Percentiles rank a stretch among this genome's conserved stretches.
These are phyloP conservation scores for Ictalurus punctatus DNA, from an alignment of 2,113 vertebrate genomes.

Conservation along the genomic window DNA sequence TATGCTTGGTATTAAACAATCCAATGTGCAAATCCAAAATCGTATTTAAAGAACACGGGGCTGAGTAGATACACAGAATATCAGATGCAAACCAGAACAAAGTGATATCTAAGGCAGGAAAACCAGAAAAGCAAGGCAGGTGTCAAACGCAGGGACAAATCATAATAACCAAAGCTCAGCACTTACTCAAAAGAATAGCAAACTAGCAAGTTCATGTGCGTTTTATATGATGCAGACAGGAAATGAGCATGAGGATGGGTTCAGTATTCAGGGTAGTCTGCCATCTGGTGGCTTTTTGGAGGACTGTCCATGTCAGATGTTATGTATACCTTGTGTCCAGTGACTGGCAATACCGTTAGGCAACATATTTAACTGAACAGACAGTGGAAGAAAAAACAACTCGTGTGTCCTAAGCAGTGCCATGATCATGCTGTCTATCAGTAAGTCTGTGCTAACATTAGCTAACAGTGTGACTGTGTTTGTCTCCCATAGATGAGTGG, in stretches of 20 bases:
- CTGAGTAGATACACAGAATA: background rate
- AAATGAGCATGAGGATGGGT: background rate
- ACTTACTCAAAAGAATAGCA: background rate
- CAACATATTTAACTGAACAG: background rate
- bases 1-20: background rate
- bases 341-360: background rate
- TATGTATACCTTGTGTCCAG: background rate
- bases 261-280: background rate
- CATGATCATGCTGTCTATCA: background rate
- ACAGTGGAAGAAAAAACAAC: background rate
- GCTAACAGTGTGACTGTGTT: conserved; percentile 2
- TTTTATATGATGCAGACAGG: background rate
- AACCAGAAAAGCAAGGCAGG: background rate
- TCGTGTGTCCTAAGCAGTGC: background rate
- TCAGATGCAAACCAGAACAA: background rate
- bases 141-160: background rate
- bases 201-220: background rate
- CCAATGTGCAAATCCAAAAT: background rate
- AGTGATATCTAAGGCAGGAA: background rate
- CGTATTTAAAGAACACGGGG: background rate
- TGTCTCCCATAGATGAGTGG: conserved; percentile 79
- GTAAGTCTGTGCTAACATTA: conserved; percentile 10
- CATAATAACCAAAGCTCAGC: background rate
- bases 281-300: background rate
- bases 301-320: background rate